Evolutionary conservation across 2,797 vertebrate species (phyloP), one percentile per base, ranked within the genome.

Genomic region (Jordanella pulchra): DNA sequence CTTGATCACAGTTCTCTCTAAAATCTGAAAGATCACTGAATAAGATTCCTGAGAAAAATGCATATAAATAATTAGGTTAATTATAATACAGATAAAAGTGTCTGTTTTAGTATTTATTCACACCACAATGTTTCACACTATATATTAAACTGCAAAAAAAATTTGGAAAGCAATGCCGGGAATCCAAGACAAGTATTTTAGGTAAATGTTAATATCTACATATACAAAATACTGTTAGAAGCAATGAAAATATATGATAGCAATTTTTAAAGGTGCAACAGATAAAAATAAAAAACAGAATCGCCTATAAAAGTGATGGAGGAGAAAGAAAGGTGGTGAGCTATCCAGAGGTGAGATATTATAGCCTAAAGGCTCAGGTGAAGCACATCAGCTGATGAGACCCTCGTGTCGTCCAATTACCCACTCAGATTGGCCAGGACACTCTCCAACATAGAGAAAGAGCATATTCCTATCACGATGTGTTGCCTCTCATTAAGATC

Each of bases 401-500:
- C 71, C 67, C 71, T 53, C 32, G 21, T 45, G 71, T 55, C 42
- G 53, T 44, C 71, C 79, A 77, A 71, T 77, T 81, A 77, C 71
- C 68, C 48, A 14, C 67, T 47, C 1, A 68, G 56, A 53, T 71
- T 67, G 75, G 35, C 65, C 35, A 14, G 45, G 18, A 44, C 67
- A 53, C 18, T 28, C 28, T 68, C 30, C 23, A 15, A 44, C 14
- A 53, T 0, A 9, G 51, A 53, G 65, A 50, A 58, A 50, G 74
- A 44, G 28, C 32, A 65, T 60, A 39, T 69, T 58, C 55, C 54
- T 69, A 44, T 39, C 61, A 60, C 63, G 69, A 14, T 68, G 30
- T n/a, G 30, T 28, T 50, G 42, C 50, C 76, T 56, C 44, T 71
- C 25, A 81, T 67, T 76, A 69, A 28, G 74, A 67, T 55, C 55